These are phyloP conservation scores for Nephila pilipes DNA, from an alignment of 1,140 invertebrate species.

Conservation along the genomic window DNA sequence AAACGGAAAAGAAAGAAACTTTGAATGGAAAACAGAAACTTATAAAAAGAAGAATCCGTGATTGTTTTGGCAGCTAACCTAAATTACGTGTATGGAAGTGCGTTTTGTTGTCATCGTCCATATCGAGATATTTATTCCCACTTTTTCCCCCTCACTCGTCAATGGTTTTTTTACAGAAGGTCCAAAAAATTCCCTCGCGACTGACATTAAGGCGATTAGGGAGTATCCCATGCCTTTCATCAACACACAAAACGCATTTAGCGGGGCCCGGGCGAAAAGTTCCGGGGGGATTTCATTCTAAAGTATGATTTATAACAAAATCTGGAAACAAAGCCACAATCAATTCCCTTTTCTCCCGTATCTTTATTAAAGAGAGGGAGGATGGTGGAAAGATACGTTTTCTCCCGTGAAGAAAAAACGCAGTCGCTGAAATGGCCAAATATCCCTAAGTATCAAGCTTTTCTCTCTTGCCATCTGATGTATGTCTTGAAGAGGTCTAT, in stretches of 20 bases:
- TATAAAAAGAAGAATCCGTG: slow-evolving; percentile 2
- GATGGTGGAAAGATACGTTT: slow-evolving; percentile 9
- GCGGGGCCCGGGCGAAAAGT: neutral
- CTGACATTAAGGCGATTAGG: slow-evolving; percentile 73
- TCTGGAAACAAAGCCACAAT: slow-evolving; percentile 75
- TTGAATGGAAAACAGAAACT: slow-evolving; percentile 7
- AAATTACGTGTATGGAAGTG: slow-evolving; percentile 70
- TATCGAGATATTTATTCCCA: slow-evolving; percentile 30
- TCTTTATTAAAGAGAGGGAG: slow-evolving; percentile 61
- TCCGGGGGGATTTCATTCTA: slow-evolving; percentile 28
- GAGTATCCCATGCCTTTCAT: slow-evolving; percentile 60
- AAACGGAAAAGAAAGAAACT: neutral
- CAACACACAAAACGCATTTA: slow-evolving; percentile 75
- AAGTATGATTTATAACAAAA: slow-evolving; percentile 75
- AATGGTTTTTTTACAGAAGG: slow-evolving; percentile 22
- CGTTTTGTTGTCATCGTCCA: slow-evolving; percentile 70
- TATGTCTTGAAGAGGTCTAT: slow-evolving; percentile 17
- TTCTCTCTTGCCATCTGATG: neutral
- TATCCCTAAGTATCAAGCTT: slow-evolving; percentile 2
- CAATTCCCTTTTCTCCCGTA: slow-evolving; percentile 49
- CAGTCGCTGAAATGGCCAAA: neutral
- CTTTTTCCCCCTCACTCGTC: slow-evolving; percentile 29
- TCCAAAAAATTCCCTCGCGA: slow-evolving; percentile 56
- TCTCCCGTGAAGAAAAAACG: slow-evolving; percentile 6
- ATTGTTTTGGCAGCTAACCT: slow-evolving; percentile 24